Evolutionary conservation across 2,797 vertebrate species (phyloP).

Genomic region (Toxotes lorentzi): DNA sequence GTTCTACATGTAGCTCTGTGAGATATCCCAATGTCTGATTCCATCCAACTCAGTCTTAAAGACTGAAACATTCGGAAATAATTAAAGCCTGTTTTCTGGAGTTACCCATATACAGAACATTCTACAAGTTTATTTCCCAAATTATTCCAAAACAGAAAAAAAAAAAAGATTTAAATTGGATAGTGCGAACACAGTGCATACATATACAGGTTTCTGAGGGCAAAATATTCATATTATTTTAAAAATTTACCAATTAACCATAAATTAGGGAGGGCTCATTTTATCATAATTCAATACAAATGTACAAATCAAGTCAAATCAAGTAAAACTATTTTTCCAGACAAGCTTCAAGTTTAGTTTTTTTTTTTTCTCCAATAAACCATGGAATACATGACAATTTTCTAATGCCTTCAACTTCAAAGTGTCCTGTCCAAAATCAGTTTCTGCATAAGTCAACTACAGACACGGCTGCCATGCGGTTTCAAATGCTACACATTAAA

Average conservation of each 20-base stretch:
- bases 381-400: conserved; percentile 64
- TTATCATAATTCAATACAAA: conserved; percentile 76
- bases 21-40: conserved; percentile 64
- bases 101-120: conserved; percentile 84
- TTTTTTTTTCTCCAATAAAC: conserved; percentile 47
- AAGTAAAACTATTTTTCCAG: conserved; percentile 66
- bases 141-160: conserved; percentile 75
- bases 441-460: conserved; percentile 69
- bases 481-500: conserved; percentile 93
- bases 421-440: conserved; percentile 69
- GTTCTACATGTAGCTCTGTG: conserved; percentile 72
- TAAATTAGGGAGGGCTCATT: conserved; percentile 71
- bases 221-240: conserved; percentile 68
- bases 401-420: conserved; percentile 63
- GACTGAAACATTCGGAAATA: conserved; percentile 77
- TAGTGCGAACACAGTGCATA: conserved; percentile 84
- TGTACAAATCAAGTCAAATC: conserved; percentile 80
- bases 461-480: conserved; percentile 91
- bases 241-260: conserved; percentile 72
- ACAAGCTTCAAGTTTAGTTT: conserved; percentile 66
- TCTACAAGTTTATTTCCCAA: conserved; percentile 82
- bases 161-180: conserved; percentile 68
- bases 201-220: conserved; percentile 77
- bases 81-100: conserved; percentile 85
- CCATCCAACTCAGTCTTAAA: conserved; percentile 64